Evolutionary conservation across 2,797 vertebrate species (phyloP).

Genomic region (Pteronotus mesoamericanus): DNA sequence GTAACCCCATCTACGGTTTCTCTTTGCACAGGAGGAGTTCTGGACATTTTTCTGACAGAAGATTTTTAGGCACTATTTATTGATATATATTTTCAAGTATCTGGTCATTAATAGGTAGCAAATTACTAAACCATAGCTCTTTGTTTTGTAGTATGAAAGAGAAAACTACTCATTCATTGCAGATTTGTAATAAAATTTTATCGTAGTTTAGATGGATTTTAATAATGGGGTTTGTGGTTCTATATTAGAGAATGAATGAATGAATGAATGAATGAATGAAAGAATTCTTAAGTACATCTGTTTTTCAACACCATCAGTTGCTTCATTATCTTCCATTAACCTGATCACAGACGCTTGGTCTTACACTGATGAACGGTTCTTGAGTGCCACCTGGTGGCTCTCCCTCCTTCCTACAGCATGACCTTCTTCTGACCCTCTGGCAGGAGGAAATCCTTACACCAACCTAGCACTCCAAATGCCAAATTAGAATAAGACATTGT

Average conservation of each 20-base stretch:
- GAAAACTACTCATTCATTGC: background rate
- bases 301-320: background rate
- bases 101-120: background rate
- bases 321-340: background rate
- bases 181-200: background rate
- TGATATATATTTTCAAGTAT: background rate
- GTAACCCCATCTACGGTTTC: background rate
- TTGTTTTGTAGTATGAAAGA: background rate
- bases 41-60: background rate
- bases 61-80: background rate
- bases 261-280: background rate
- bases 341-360: background rate
- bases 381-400: constrained; percentile 76
- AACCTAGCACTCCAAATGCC: background rate
- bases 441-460: background rate
- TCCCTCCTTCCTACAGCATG: background rate
- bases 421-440: background rate
- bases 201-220: background rate
- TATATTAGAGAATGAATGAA: background rate
- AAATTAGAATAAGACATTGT: background rate
- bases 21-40: background rate
- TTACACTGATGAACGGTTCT: background rate
- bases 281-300: background rate
- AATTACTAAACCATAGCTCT: background rate
- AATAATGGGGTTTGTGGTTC: background rate